Evolutionary conservation across 2,888 invertebrate species (phyloP), one percentile per base, ranked within the genome.

Genomic region (Agrypnus murinus): DNA sequence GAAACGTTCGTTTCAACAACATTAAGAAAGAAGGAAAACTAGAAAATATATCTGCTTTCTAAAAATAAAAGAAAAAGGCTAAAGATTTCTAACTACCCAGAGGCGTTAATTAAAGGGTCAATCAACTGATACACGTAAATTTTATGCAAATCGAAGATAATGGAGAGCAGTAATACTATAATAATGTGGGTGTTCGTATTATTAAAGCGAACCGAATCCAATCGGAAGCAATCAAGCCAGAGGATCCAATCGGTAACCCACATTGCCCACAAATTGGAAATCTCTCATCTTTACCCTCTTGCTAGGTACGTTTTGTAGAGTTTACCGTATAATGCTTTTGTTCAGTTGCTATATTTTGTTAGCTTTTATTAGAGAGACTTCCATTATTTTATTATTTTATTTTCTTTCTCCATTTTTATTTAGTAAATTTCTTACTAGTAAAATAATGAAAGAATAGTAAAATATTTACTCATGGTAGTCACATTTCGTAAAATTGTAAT

Each of bases 181-280:
- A 66, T 65, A 70, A 62, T 70, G 70, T 40, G 57, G 59, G 46
- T 66, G 70, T 62, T 66, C 36, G 62, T 60, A 70, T 65, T 70
- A 70, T 59, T 70, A 70, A 66, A 66, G 59, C 57, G 70, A 65
- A 62, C 70, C 38, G 60, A 66, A 55, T 50, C 62, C 50, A 62
- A 70, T 70, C 70, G 70, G 66, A 70, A 65, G 65, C 62, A 65
- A 69, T 70, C 53, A 60, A 48, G 55, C 55, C 58, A 40, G 45
- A 46, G 70, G 62, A 70, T 70, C 60, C 65, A 66, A 70, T 70
- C 60, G 70, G 59, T 50, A 63, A 55, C 46, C 64, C 59, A 64
- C 70, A 65, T 36, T 59, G 36, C 50, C 59, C 50, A 43, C 65
- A 65, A 65, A 65, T 60, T 64, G 65, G 69, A 69, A 69, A 55